These are phyloP conservation scores for Cladopsammia gracilis DNA, from an alignment of 64 coral and sea anemone species.

Conservation along the genomic window DNA sequence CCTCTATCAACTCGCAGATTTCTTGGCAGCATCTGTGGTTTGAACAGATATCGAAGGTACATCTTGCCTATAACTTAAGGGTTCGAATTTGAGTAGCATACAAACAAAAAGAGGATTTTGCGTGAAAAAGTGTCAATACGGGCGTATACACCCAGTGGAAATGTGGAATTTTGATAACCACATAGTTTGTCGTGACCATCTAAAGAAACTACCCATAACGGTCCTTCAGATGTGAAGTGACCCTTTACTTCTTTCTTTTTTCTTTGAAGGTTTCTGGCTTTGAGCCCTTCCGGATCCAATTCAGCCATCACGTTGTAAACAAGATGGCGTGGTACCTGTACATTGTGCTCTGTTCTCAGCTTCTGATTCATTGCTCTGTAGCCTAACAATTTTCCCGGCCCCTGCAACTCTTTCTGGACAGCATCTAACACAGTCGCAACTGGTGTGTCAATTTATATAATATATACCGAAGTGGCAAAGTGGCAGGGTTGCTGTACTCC, in stretches of 20 bases:
- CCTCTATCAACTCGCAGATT: too few relatives aligned
- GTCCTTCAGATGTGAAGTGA: conserved; percentile 38
- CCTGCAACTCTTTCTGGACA: conserved; percentile 34
- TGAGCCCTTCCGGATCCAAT: conserved; percentile 32
- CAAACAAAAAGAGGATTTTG: conserved; percentile 57
- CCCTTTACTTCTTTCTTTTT: conserved; percentile 26
- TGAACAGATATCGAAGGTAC: too few relatives aligned
- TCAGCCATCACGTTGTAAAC: conserved; percentile 38
- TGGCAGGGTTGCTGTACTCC: conserved; percentile 18
- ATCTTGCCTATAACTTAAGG: too few relatives aligned
- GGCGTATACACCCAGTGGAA: too few relatives aligned
- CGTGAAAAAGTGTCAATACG: conserved; percentile 65
- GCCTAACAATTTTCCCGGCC: not conserved
- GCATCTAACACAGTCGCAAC: conserved; percentile 18
- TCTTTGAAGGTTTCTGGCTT: conserved; percentile 35
- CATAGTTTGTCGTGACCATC: conserved; percentile 31
- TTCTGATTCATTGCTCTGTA: conserved; percentile 56
- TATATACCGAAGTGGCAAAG: conserved; percentile 15
- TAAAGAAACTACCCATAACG: conserved; percentile 24
- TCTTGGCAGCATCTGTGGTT: too few relatives aligned
- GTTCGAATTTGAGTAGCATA: too few relatives aligned
- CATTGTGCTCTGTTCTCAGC: conserved; percentile 47
- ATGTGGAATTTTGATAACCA: conserved; percentile 44
- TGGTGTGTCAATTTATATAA: not conserved
- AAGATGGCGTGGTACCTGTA: conserved; percentile 38